Conservation (phyloP, 30 jellyfish, hydroid and myxozoan species). For the Mastigias papua region DNA sequence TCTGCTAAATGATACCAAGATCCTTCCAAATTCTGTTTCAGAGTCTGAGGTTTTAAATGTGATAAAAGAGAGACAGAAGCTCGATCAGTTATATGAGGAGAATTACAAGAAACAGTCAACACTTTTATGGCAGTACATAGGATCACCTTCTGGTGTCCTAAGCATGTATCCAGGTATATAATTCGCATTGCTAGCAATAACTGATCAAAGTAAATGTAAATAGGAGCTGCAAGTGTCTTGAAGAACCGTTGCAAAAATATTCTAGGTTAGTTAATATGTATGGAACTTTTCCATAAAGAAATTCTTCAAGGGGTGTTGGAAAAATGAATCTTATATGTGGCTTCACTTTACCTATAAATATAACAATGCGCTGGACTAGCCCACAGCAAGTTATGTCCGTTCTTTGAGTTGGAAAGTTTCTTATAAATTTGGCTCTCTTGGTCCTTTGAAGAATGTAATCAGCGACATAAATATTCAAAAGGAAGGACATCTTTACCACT, state of each 20-base stretch:
- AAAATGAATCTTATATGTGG: too few relatives aligned
- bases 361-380: too few relatives aligned
- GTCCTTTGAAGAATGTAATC: too few relatives aligned
- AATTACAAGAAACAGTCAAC: constrained; percentile 49
- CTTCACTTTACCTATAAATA: too few relatives aligned
- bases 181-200: neutral
- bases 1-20: too few relatives aligned
- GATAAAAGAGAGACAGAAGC: constrained; percentile 74
- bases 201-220: neutral
- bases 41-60: constrained; percentile 66
- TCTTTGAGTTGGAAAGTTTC: too few relatives aligned
- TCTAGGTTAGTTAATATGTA: neutral
- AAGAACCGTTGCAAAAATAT: neutral
- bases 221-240: neutral
- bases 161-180: constrained; percentile 91
- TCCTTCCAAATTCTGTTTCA: constrained; percentile 8
- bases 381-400: too few relatives aligned
- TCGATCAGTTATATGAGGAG: constrained; percentile 67
- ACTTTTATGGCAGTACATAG: constrained; percentile 86
- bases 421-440: too few relatives aligned
- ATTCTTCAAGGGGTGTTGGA: too few relatives aligned
- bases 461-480: too few relatives aligned
- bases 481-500: too few relatives aligned
- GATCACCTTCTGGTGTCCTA: constrained; percentile 81
- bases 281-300: too few relatives aligned